phyloP scores from a whole-genome alignment of 1,140 invertebrate genomes.

The Brachionus angularis region DNA sequence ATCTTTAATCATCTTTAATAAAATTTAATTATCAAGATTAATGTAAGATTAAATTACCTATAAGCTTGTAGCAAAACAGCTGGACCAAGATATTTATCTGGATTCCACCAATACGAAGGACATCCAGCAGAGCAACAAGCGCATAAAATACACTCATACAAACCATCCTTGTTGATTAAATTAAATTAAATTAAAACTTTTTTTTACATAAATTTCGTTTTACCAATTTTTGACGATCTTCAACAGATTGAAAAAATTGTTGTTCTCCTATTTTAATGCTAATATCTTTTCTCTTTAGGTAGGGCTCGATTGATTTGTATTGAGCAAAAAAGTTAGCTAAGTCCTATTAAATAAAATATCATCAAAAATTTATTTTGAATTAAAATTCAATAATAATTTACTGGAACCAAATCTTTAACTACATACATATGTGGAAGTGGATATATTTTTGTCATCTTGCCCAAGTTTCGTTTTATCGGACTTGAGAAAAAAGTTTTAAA shows the following conservation, averaged over 20 bases:
- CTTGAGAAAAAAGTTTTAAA: too few species aligned
- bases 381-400: conserved; percentile 48
- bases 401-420: conserved; percentile 88
- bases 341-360: conserved; percentile 64
- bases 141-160: conserved; percentile 95
- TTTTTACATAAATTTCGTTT: too few species aligned
- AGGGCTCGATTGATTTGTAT: conserved; percentile 88
- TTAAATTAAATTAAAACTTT: too few species aligned
- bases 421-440: conserved; percentile 98
- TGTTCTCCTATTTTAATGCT: conserved; percentile 66
- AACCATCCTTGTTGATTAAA: conserved; percentile 82
- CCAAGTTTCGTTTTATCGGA: conserved; percentile 78
- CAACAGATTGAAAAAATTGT: conserved; percentile 79
- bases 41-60: conserved; percentile 52
- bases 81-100: conserved; percentile 89
- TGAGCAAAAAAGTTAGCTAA: conserved; percentile 90
- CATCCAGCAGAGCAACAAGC: conserved; percentile 94
- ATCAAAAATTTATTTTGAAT: neutral
- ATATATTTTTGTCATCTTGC: conserved; percentile 79
- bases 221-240: conserved; percentile 82
- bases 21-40: too few species aligned
- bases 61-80: conserved; percentile 82
- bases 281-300: conserved; percentile 73
- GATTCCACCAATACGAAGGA: conserved; percentile 97
- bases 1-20: conserved; percentile 65